These are phyloP conservation scores for Tringa solitaria DNA, from an alignment of 2,113 vertebrate species.

Conservation along the genomic window DNA sequence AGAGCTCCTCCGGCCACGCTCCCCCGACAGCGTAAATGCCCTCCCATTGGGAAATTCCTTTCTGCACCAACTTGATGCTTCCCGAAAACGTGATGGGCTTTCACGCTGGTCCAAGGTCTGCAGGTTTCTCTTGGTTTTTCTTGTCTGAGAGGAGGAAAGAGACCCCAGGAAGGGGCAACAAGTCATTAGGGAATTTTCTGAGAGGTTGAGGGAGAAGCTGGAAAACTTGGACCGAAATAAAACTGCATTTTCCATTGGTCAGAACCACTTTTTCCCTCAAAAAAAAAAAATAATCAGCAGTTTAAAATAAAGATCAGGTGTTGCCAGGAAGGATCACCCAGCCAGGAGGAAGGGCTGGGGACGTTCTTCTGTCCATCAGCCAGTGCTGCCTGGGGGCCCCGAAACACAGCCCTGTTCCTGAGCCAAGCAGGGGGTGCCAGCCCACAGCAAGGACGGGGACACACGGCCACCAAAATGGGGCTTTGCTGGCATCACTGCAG, in stretches of 20 bases:
- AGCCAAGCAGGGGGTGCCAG: fast-evolving
- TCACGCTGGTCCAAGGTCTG: background rate
- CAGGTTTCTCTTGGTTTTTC: background rate
- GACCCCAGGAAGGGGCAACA: background rate
- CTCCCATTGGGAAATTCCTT: fast-evolving
- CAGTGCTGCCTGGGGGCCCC: background rate
- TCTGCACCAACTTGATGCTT: background rate
- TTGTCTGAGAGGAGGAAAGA: background rate
- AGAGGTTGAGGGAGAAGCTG: background rate
- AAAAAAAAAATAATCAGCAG: background rate
- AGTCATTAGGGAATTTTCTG: background rate
- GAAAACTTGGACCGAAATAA: background rate
- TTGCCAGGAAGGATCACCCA: background rate
- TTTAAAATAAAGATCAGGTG: background rate
- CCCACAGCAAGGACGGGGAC: fast-evolving
- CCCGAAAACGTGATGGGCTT: fast-evolving
- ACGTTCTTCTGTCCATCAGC: background rate
- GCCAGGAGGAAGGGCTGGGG: background rate
- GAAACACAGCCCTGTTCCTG: fast-evolving
- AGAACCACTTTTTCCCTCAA: background rate
- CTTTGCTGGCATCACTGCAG: fast-evolving
- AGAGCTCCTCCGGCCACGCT: background rate
- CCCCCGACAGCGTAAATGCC: fast-evolving
- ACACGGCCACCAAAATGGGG: background rate
- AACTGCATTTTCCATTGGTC: fast-evolving